Conservation (phyloP, 2,113 vertebrate species). For the Grammomys surdaster region DNA sequence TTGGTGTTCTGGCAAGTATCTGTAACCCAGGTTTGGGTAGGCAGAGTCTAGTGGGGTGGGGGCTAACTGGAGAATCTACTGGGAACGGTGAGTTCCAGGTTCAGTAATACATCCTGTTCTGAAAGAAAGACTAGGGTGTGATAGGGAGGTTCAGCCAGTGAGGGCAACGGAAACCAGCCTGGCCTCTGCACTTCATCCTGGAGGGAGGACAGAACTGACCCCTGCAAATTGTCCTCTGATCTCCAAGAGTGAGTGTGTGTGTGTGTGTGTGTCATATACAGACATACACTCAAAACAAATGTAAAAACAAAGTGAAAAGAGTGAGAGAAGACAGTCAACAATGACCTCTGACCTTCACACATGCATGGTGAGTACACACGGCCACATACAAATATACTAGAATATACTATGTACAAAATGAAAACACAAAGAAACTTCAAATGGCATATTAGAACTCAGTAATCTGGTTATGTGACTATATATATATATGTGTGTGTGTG, state of each 20-base stretch:
- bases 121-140: no score
- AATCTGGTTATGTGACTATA: neutral
- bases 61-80: no score
- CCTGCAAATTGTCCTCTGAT: neutral
- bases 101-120: no score
- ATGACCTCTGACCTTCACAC: neutral
- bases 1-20: neutral
- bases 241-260: neutral
- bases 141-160: no score
- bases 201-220: neutral
- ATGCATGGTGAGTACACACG: no score
- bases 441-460: neutral
- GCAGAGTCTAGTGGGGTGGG: neutral
- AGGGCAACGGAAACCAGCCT: no score
- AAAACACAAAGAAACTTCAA: neutral
- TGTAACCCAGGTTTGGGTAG: neutral
- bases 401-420: neutral
- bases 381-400: accelerated
- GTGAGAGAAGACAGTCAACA: neutral
- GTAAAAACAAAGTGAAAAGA: neutral
- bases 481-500: no score
- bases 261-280: neutral
- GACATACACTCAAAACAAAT: neutral
- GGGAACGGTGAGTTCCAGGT: neutral
- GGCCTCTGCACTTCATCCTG: neutral